Evolutionary conservation across 2,797 vertebrate genomes (phyloP).

Genomic region (Clamator glandarius): DNA sequence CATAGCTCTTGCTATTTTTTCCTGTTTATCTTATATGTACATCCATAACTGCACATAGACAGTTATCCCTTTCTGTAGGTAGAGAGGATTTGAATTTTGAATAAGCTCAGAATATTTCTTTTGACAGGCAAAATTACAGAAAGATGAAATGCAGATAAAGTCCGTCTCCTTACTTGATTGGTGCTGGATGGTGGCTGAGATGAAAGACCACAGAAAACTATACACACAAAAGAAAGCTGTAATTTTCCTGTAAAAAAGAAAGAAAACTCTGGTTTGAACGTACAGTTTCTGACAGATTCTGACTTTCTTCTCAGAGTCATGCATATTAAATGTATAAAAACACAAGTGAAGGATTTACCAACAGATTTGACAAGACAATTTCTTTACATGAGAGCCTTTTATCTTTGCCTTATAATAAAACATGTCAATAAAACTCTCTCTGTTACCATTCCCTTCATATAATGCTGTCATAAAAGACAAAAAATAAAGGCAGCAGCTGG

Average conservation of each 20-base stretch:
- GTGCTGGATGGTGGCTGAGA: conserved; percentile 76
- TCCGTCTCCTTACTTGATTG: conserved; percentile 78
- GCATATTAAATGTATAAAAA: conserved; percentile 23
- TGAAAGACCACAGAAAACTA: conserved; percentile 71
- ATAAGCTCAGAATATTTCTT: neutral
- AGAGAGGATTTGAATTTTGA: neutral
- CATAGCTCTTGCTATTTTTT: neutral
- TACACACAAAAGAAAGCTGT: conserved; percentile 66
- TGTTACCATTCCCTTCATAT: neutral
- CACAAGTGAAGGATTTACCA: neutral
- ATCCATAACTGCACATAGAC: neutral
- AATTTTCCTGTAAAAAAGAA: conserved; percentile 75
- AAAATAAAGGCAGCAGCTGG: neutral
- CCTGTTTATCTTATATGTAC: neutral
- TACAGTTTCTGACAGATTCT: conserved; percentile 8
- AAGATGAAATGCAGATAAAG: neutral
- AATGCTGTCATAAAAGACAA: neutral
- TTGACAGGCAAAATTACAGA: neutral
- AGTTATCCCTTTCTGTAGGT: neutral
- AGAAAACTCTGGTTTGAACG: conserved; percentile 23
- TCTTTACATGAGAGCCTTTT: neutral
- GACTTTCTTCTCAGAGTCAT: neutral
- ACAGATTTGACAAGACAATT: conserved; percentile 13
- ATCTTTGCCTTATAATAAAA: conserved; percentile 6
- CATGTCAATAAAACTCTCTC: neutral